Base-by-base conservation (phyloP, 2,888 invertebrate genomes). In the Blastobasis adustella region DNA sequence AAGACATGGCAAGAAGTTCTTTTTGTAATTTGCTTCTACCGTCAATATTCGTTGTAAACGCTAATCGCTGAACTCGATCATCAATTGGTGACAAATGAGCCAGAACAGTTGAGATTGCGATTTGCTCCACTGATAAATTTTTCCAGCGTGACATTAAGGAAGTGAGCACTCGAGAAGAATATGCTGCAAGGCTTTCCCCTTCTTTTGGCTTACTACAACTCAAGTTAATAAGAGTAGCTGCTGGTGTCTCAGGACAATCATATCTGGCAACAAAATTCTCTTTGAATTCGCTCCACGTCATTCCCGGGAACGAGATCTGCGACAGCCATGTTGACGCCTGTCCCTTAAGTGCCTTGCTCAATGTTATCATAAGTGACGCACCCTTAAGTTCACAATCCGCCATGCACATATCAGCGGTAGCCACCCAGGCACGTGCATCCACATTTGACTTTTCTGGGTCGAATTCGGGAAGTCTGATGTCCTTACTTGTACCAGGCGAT, bases 231-330 rank as follows among this genome's bases (percentile, higher is more conserved):
- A 23, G 38, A 41, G 10, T 38, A 38, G n/a, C n/a, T n/a, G n/a
- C n/a, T n/a, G n/a, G n/a, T n/a, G n/a, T n/a, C n/a, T n/a, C n/a
- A n/a, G n/a, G n/a, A n/a, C n/a, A n/a, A 45, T 48, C 51, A 46
- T 47, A 58, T 4, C 58, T 49, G 4, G 54, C 45, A 7, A 49
- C 40, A 39, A 59, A 59, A 38, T 52, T 9, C 10, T 50, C 50
- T 41, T 53, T 57, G 53, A 58, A 59, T 45, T 58, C 49, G 6
- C 7, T n/a, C 56, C 58, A 59, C 7, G 52, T 58, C 50, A 59
- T 59, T 40, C 49, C 49, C 37, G 49, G 44, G 47, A 10, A 52
- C 7, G 55, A 43, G 6, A 56, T 42, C 10, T 51, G 52, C 8
- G 58, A 54, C 6, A 58, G 44, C 56, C 58, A 56, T 4, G 50